These are phyloP conservation scores for Columba guinea DNA, from an alignment of 2,797 vertebrate genomes.

Conservation along the genomic window DNA sequence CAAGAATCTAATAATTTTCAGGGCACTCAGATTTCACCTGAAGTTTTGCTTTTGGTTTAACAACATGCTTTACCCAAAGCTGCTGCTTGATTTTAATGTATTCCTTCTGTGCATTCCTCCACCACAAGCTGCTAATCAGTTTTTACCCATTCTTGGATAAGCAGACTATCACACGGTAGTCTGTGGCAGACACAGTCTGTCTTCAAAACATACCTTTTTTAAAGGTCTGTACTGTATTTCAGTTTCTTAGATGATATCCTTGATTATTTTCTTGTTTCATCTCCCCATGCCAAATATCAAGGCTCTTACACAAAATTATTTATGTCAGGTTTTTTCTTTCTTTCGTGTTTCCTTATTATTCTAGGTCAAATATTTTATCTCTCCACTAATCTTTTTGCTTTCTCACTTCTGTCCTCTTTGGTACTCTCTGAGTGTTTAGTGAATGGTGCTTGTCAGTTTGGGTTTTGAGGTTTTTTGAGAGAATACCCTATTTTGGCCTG, in stretches of 20 bases:
- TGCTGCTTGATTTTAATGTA: background rate
- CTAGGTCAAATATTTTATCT: background rate
- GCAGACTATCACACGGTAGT: background rate
- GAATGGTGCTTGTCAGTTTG: background rate
- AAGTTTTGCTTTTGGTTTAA: background rate
- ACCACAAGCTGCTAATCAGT: background rate
- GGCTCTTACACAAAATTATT: background rate
- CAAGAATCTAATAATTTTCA: background rate
- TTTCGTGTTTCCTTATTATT: background rate
- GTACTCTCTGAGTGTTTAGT: background rate
- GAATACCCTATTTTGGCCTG: background rate
- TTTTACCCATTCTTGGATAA: background rate
- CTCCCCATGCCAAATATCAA: background rate
- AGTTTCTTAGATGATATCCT: background rate
- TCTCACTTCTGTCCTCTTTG: background rate
- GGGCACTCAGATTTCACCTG: background rate
- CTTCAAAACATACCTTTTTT: background rate
- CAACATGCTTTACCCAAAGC: background rate
- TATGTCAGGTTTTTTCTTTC: background rate
- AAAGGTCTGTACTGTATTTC: background rate
- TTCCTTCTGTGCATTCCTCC: background rate
- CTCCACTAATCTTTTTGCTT: background rate
- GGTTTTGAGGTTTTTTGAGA: background rate
- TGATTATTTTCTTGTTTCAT: background rate
- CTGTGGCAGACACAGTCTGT: background rate